Percentiles rank a stretch among this genome's conserved stretches.
phyloP scores from a whole-genome alignment of 2,113 vertebrate species.

The Solenodon paradoxus region DNA sequence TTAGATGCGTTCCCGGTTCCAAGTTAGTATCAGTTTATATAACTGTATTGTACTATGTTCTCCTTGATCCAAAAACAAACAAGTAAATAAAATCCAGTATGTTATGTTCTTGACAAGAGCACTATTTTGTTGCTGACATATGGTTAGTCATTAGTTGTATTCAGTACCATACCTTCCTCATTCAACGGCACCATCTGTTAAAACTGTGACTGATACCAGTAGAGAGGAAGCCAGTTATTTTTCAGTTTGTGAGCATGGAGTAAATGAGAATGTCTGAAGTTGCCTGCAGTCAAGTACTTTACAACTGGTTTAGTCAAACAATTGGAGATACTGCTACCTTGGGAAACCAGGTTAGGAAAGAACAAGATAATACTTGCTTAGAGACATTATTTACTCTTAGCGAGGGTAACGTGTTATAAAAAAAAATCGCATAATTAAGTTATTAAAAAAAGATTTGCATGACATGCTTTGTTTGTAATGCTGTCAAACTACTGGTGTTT shows the following conservation, averaged over 20 bases:
- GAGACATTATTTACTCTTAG: not conserved
- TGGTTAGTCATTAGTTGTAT: slow-evolving; percentile 42
- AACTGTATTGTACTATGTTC: not conserved
- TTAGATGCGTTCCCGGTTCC: not conserved
- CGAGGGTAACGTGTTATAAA: slow-evolving; percentile 12
- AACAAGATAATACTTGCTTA: not conserved
- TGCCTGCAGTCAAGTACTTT: not conserved
- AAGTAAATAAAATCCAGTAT: slow-evolving; percentile 36
- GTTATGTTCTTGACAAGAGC: not conserved
- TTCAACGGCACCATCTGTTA: slow-evolving; percentile 49
- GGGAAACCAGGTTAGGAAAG: not conserved
- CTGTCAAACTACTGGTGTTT: not conserved
- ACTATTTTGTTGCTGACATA: slow-evolving; percentile 40
- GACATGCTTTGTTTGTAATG: slow-evolving; percentile 19
- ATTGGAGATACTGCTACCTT: not conserved
- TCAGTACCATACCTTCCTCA: slow-evolving; percentile 53
- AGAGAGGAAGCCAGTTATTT: slow-evolving; percentile 49
- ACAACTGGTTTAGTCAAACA: slow-evolving; percentile 32
- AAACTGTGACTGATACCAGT: slow-evolving; percentile 33
- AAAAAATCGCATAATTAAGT: not conserved
- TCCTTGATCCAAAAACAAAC: slow-evolving; percentile 26
- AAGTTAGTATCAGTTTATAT: not conserved
- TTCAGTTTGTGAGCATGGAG: slow-evolving; percentile 31
- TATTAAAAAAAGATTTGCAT: slow-evolving; percentile 39
- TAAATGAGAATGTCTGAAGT: slow-evolving; percentile 32